Evolutionary conservation across 2,888 invertebrate genomes (phyloP).

Genomic region (Palloptera scutellata): DNA sequence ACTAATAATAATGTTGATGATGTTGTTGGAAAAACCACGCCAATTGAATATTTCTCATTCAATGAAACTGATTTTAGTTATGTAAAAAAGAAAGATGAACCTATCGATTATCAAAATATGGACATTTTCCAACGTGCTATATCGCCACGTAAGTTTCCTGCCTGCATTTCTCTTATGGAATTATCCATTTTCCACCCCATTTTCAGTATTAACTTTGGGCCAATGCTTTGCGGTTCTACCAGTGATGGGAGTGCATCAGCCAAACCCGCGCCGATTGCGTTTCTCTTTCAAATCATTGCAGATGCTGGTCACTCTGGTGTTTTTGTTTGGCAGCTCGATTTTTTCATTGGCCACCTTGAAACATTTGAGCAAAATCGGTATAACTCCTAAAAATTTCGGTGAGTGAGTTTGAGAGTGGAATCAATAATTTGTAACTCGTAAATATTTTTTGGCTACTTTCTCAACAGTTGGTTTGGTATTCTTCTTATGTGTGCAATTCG

Average conservation of each 20-base stretch:
- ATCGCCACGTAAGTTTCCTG: slow-evolving; percentile 58
- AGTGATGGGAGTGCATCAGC: slow-evolving; percentile 63
- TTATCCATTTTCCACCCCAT: slow-evolving; percentile 1
- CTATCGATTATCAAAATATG: slow-evolving; percentile 35
- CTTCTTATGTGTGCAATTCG: slow-evolving; percentile 50
- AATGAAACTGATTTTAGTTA: slow-evolving; percentile 27
- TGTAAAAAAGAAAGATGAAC: slow-evolving; percentile 2
- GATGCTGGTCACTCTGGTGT: slow-evolving; percentile 45
- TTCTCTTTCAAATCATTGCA: slow-evolving; percentile 52
- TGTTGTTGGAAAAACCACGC: slow-evolving; percentile 23
- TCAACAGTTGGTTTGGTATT: slow-evolving; percentile 55
- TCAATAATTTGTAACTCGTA: not conserved
- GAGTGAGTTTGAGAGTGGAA: slow-evolving; percentile 43
- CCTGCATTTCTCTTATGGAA: not conserved
- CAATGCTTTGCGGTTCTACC: slow-evolving; percentile 68
- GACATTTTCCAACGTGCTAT: slow-evolving; percentile 66
- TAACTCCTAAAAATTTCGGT: slow-evolving; percentile 60
- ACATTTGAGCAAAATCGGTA: slow-evolving; percentile 49
- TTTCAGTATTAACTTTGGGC: slow-evolving; percentile 66
- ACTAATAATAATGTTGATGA: slow-evolving; percentile 7
- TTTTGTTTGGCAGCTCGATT: slow-evolving; percentile 44
- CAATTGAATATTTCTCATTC: slow-evolving; percentile 32
- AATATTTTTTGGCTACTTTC: not conserved
- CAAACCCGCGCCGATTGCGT: slow-evolving; percentile 56
- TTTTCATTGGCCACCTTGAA: slow-evolving; percentile 43